Evolutionary conservation across 1,140 invertebrate species (phyloP).

Genomic region (Megathymus violae): DNA sequence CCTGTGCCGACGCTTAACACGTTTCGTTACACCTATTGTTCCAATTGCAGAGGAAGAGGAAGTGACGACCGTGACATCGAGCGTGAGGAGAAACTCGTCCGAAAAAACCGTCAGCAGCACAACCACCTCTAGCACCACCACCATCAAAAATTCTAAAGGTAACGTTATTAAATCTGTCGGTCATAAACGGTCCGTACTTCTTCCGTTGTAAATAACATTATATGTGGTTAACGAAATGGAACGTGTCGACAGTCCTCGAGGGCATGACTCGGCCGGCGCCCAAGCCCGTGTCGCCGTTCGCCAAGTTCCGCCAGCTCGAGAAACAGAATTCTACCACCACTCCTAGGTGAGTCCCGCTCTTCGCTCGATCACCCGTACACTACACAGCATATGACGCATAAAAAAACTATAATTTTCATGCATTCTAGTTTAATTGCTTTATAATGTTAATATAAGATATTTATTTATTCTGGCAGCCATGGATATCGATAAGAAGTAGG

Average conservation of each 20-base stretch:
- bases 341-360: constrained; percentile 86
- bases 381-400: constrained; percentile 21
- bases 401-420: constrained; percentile 11
- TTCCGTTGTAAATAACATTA: no score
- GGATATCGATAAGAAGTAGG: constrained; percentile 65
- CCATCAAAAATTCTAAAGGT: constrained; percentile 62
- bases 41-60: constrained; percentile 74
- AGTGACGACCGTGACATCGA: constrained; percentile 77
- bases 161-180: neutral
- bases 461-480: constrained; percentile 76
- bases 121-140: constrained; percentile 67
- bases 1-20: no score
- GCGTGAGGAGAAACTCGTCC: constrained; percentile 75
- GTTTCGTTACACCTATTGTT: constrained; percentile 23
- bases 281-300: constrained; percentile 92
- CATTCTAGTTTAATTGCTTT: constrained; percentile 43
- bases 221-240: no score
- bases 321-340: constrained; percentile 90
- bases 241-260: constrained; percentile 85
- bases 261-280: constrained; percentile 84
- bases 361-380: no score
- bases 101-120: constrained; percentile 77
- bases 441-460: constrained; percentile 65
- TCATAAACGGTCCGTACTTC: no score
- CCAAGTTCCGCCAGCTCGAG: constrained; percentile 95